Evolutionary conservation across 2,113 vertebrate genomes (phyloP), one percentile per base, ranked within the genome.

Genomic region (Saimiri boliviensis): DNA sequence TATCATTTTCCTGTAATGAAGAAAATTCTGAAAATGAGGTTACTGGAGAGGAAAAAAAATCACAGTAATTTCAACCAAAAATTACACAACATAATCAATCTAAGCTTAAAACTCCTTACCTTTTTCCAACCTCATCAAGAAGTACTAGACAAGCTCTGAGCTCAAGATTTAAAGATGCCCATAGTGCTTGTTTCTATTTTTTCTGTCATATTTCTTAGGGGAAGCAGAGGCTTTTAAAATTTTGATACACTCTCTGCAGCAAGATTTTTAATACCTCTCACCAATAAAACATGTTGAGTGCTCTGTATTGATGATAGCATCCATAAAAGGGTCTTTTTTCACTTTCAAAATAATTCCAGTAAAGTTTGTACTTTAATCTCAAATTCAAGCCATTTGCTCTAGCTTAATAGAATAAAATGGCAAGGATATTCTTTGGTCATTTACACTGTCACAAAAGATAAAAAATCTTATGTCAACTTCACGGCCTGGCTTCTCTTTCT

Each of bases 11-110:
- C 27, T 94, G 30, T 89, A 96, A 92, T 6, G 27, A 7, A 88
- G 52, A 95, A 91, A 96, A 92, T 56, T 91, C 40, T 87, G 40
- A 89, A 94, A 93, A 82, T 70, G 40, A 9, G 8, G 17, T 45
- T 74, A 49, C 2, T 23, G 25, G 56, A 47, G 8, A 14, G 9
- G 47, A 4, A 40, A 42, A 42, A 30, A 37, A 32, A 89, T 56
- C 45, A 71, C 7, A 52, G n/a, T 30, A 84, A 56, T 1, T 63
- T 91, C 80, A 94, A 93, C 35, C 23, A n/a, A 4, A 92, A 95
- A 91, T 68, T 47, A 87, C 25, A 85, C 79, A 93, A 56, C 4
- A 52, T 25, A 63, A n/a, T 73, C 21, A 90, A 73, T 68, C 42
- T 88, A 90, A 60, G n/a, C 80, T 93, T n/a, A 79, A 40, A 66